A percentile compares a stretch with the other conserved stretches of the same genome.
Evolutionary conservation across 2,797 vertebrate genomes (phyloP).

Genomic region (Melanotaenia boesemani): DNA sequence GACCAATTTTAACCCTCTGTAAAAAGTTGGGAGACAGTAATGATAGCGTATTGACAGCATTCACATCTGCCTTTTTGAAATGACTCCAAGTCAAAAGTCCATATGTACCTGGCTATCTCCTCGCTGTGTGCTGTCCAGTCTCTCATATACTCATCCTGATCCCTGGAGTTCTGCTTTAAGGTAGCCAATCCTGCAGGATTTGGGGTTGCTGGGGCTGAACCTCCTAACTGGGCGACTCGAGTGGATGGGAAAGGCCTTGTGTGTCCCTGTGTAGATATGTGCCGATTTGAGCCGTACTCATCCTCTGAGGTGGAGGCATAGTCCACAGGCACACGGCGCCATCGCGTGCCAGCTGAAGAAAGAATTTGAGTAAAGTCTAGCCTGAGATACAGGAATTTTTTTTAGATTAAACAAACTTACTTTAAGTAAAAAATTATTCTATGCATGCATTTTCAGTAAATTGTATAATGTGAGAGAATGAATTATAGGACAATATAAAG

Average conservation of each 20-base stretch:
- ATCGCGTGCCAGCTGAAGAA: conserved; percentile 87
- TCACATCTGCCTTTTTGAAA: too few relatives aligned
- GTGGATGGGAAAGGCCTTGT: conserved; percentile 81
- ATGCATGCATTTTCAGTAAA: not conserved
- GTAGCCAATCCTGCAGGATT: conserved; percentile 77
- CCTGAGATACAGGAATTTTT: not conserved
- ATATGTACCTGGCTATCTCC: conserved; percentile 92
- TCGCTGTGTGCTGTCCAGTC: conserved; percentile 98
- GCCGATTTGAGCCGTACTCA: conserved; percentile 97
- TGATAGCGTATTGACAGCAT: too few relatives aligned
- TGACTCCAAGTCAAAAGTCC: not conserved
- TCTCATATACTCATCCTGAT: conserved; percentile 96
- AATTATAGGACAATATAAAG: not conserved
- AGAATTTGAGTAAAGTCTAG: not conserved
- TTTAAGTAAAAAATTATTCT: not conserved
- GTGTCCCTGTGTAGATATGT: conserved; percentile 89
- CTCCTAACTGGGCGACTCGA: conserved; percentile 89
- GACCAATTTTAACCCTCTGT: too few relatives aligned
- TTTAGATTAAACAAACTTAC: not conserved
- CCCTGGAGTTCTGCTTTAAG: conserved; percentile 89
- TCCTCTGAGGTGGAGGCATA: conserved; percentile 99
- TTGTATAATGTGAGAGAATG: not conserved
- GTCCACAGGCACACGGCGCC: conserved; percentile 95
- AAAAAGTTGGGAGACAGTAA: too few relatives aligned
- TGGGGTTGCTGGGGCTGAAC: conserved; percentile 84